A percentile compares a stretch with the other conserved stretches of the same genome.
These are phyloP conservation scores for Cryptoprocta ferox DNA, from an alignment of 2,797 vertebrate genomes.

Conservation along the genomic window DNA sequence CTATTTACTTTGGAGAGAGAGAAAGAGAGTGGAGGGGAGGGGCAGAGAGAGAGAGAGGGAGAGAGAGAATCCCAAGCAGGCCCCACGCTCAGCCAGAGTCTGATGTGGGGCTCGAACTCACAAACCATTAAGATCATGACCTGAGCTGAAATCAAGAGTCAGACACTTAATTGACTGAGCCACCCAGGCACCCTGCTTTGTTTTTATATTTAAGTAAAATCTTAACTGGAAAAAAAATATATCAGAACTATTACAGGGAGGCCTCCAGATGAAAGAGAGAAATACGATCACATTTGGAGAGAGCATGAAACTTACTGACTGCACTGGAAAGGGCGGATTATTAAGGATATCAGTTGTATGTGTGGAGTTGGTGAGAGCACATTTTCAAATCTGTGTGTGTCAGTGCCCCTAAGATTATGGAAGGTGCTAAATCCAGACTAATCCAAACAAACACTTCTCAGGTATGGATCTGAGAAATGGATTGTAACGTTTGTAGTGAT, in stretches of 20 bases:
- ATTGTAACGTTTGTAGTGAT: background rate
- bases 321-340: background rate
- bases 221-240: background rate
- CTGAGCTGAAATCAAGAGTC: too few species aligned
- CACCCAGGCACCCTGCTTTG: too few species aligned
- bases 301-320: too few species aligned
- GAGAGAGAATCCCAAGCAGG: too few species aligned
- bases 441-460: background rate
- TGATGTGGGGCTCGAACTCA: too few species aligned
- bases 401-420: accelerated
- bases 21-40: too few species aligned
- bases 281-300: background rate
- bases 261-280: background rate
- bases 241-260: background rate
- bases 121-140: too few species aligned
- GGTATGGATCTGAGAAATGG: background rate
- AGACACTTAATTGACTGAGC: too few species aligned
- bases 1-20: too few species aligned
- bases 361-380: background rate
- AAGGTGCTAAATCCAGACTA: background rate
- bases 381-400: background rate
- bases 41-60: too few species aligned
- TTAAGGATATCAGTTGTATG: too few species aligned
- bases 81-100: too few species aligned
- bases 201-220: background rate